Percentiles rank a stretch among this genome's conserved stretches.
These are phyloP conservation scores for Lerista edwardsae DNA, from an alignment of 2,797 vertebrate genomes.

Conservation along the genomic window DNA sequence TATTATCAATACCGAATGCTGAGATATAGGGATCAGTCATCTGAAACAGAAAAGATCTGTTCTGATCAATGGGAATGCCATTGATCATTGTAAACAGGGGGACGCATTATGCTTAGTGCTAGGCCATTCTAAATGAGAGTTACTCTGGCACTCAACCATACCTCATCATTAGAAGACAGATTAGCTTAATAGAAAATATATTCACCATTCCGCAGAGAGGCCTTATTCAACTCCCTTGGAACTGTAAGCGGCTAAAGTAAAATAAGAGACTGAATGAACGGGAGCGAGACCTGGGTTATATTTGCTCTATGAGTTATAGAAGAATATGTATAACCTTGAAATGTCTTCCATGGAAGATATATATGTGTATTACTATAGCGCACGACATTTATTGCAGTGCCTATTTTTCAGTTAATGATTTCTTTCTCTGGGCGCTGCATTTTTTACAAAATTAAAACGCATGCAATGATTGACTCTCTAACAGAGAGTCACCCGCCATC, in stretches of 20 bases:
- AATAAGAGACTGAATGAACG: conserved; percentile 29
- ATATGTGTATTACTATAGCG: conserved; percentile 26
- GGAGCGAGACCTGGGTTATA: background rate
- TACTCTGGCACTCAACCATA: conserved; percentile 39
- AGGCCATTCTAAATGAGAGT: conserved; percentile 34
- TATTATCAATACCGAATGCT: conserved; percentile 62
- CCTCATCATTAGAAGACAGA: conserved; percentile 49
- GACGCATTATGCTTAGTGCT: conserved; percentile 52
- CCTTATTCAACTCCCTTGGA: conserved; percentile 22
- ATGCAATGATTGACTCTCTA: conserved; percentile 37
- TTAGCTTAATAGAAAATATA: conserved; percentile 61
- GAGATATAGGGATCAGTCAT: conserved; percentile 65
- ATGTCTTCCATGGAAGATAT: conserved; percentile 20
- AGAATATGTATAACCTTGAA: conserved; percentile 45
- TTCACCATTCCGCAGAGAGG: conserved; percentile 41
- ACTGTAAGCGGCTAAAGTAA: conserved; percentile 29
- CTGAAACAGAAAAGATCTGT: conserved; percentile 64
- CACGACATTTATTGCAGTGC: conserved; percentile 48
- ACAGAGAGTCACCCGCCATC: conserved; percentile 48
- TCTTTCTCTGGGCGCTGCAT: conserved; percentile 39
- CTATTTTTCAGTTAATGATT: conserved; percentile 53
- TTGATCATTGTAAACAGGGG: conserved; percentile 67
- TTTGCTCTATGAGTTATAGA: conserved; percentile 38
- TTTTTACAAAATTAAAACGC: conserved; percentile 60
- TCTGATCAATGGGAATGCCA: conserved; percentile 63